Evolutionary conservation across 1,140 invertebrate species (phyloP).

Genomic region (Paracyclopina nana): DNA sequence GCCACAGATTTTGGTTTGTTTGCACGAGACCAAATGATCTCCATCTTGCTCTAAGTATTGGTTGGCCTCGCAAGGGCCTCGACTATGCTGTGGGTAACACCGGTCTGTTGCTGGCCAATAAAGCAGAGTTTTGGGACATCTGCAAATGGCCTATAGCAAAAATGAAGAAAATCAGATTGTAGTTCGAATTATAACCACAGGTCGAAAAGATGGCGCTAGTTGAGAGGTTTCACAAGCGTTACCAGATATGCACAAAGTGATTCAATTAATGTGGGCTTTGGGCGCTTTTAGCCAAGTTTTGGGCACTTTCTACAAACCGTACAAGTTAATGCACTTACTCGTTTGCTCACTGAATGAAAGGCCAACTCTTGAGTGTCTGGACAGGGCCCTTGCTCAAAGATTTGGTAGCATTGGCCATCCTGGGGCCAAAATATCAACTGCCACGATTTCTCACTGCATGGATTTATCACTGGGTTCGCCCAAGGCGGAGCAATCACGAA

Average conservation of each 20-base stretch:
- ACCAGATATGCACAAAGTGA: too few species aligned
- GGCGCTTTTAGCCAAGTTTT: too few species aligned
- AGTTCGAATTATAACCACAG: too few species aligned
- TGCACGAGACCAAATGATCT: conserved; percentile 5
- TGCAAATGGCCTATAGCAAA: conserved; percentile 1
- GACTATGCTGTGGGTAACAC: conserved; percentile 6
- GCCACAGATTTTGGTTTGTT: conserved; percentile 15
- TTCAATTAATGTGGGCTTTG: too few species aligned
- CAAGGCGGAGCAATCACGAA: conserved; percentile 52
- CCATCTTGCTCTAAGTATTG: conserved; percentile 12
- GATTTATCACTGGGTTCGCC: conserved; percentile 55
- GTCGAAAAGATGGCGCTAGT: too few species aligned
- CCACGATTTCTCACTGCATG: conserved; percentile 57
- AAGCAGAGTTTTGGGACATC: conserved; percentile 7
- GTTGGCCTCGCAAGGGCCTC: conserved; percentile 4
- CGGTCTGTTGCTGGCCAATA: conserved; percentile 5
- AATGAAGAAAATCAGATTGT: too few species aligned
- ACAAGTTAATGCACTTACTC: too few species aligned
- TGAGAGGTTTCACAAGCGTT: too few species aligned
- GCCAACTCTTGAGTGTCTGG: conserved; percentile 58
- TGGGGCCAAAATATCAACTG: conserved; percentile 57
- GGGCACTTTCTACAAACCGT: too few species aligned
- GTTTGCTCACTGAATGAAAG: conserved; percentile 17
- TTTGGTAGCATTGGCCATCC: conserved; percentile 60
- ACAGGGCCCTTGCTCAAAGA: conserved; percentile 48